Base-by-base conservation (phyloP, 1,140 invertebrate species). In the Contarinia nasturtii region DNA sequence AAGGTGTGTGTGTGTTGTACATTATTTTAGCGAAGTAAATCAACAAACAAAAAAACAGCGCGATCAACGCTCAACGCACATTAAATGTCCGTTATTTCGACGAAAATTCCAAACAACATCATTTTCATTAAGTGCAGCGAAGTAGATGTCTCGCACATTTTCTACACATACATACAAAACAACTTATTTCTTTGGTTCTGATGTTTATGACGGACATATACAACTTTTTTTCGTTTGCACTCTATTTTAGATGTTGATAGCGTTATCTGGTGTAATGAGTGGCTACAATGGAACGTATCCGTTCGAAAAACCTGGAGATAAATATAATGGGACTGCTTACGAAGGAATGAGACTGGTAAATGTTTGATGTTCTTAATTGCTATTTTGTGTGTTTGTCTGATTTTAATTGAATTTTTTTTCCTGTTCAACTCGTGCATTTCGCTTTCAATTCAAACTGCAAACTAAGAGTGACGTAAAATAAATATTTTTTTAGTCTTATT, bases 201-300 rank as follows among this genome's bases (percentile, higher is more conserved):
- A 5, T 27, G 27, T 27, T 27, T 27, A 27, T 27, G 27, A 27
- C 27, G 27, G 10, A 10, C n/a, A n/a, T 27, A 27, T 10, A 27
- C 27, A 10, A 27, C 4, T 38, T 38, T 38, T 38, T 38, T n/a
- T 14, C 36, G 3, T 3, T 38, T 38, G 4, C 4, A 38, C 18
- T 20, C 10, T 63, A n/a, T 68, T 69, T 43, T 59, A 93, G 87
- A 96, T 96, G 91, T 67, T 96, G 20, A 94, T 97, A 59, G 90
- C 82, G 1, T 65, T 92, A 12, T 88, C 90, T 52, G 93, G 93
- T 17, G 82, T 89, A 58, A 59, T 95, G 53, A 91, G 86, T 45
- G 92, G 92, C 2, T 97, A 96, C 63, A 82, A 97, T 76, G 93
- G 90, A n/a, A 89, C 68, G 49, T 96, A 93, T 76, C 73, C 86